Percentiles rank a stretch among this genome's conserved stretches.
These are phyloP conservation scores for Nesogale talazaci DNA, from an alignment of 2,113 vertebrate species.

Conservation along the genomic window DNA sequence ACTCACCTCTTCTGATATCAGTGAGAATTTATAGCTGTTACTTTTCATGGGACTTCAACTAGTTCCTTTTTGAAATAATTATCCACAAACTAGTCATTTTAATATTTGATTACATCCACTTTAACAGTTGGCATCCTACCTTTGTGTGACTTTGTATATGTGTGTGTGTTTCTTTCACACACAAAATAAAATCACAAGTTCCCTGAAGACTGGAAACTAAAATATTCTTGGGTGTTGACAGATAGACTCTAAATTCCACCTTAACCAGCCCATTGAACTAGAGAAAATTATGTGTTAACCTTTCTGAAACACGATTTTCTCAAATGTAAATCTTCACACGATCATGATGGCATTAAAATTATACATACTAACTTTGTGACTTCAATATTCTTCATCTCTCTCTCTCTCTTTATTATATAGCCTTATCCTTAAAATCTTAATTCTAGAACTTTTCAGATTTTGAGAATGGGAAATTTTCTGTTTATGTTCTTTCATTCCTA, in stretches of 20 bases:
- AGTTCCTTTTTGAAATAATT: neutral
- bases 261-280: neutral
- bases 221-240: neutral
- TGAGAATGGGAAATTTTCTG: neutral
- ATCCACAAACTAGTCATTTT: neutral
- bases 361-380: neutral
- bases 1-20: neutral
- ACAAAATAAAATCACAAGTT: neutral
- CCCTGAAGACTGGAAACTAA: neutral
- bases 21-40: neutral
- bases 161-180: neutral
- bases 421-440: conserved; percentile 1
- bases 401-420: neutral
- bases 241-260: neutral
- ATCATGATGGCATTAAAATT: neutral
- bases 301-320: neutral
- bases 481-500: neutral
- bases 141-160: neutral
- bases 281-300: neutral
- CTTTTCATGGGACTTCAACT: neutral
- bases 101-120: neutral
- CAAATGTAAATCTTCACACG: neutral
- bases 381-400: neutral
- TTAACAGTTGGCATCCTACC: neutral
- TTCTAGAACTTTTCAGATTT: neutral